phyloP scores from a whole-genome alignment of 1,140 invertebrate species.

The Nephila pilipes region DNA sequence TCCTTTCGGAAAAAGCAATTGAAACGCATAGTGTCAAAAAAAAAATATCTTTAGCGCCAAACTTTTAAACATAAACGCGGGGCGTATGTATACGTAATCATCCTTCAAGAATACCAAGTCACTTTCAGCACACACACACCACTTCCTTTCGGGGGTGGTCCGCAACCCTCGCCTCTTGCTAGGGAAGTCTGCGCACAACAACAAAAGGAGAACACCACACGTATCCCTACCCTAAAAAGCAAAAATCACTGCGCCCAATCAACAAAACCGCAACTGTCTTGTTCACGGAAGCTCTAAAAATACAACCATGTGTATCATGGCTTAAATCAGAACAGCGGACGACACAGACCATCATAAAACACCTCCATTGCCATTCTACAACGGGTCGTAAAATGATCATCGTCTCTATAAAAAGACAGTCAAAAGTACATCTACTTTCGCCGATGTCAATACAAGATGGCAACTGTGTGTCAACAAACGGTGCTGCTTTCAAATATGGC shows the following conservation, averaged over 20 bases:
- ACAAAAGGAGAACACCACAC: too few species aligned
- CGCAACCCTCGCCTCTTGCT: too few species aligned
- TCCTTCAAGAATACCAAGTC: too few species aligned
- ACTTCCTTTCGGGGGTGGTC: too few species aligned
- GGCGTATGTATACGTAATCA: too few species aligned
- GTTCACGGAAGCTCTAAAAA: conserved; percentile 9
- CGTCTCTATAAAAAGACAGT: not conserved
- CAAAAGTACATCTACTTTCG: not conserved
- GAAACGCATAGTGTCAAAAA: too few species aligned
- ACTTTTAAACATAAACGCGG: too few species aligned
- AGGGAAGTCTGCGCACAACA: too few species aligned
- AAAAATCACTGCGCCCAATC: not conserved
- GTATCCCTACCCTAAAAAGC: too few species aligned
- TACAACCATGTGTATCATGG: not conserved
- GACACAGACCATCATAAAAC: conserved; percentile 12
- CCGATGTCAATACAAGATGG: conserved; percentile 14
- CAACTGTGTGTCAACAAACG: conserved; percentile 13
- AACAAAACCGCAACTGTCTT: not conserved
- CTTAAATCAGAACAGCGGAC: not conserved
- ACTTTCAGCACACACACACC: too few species aligned
- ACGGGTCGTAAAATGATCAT: not conserved
- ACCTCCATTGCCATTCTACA: not conserved
- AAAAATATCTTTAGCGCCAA: too few species aligned
- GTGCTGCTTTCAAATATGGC: not conserved
- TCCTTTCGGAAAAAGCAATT: too few species aligned